Evolutionary conservation across 2,888 invertebrate genomes (phyloP).

Genomic region (Mesochorus sp.): DNA sequence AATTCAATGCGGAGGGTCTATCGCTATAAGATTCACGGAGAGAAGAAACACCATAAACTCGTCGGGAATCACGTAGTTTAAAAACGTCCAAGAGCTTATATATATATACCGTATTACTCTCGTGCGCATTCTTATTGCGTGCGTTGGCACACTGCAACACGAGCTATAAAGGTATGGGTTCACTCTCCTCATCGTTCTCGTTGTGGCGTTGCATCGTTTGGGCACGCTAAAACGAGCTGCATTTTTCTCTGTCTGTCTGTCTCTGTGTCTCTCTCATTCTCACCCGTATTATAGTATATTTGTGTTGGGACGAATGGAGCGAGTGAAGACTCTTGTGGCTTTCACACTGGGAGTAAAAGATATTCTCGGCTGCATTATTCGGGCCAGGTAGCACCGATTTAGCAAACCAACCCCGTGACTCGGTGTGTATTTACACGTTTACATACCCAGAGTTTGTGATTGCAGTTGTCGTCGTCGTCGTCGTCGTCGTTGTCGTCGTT

Average conservation of each 20-base stretch:
- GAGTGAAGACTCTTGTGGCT: slow-evolving; percentile 22
- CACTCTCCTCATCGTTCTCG: background rate
- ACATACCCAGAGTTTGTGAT: slow-evolving; percentile 22
- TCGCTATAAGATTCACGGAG: no score
- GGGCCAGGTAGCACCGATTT: slow-evolving; percentile 79
- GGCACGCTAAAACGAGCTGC: no score
- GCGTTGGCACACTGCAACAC: slow-evolving; percentile 45
- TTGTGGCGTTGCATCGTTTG: no score
- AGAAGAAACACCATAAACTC: slow-evolving; percentile 30
- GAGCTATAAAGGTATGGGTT: background rate
- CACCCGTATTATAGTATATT: slow-evolving; percentile 39
- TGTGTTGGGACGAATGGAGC: slow-evolving; percentile 49
- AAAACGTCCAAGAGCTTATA: background rate
- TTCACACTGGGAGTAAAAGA: slow-evolving; percentile 49
- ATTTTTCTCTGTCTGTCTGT: slow-evolving; percentile 9
- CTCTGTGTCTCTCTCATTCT: background rate
- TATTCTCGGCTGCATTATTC: slow-evolving; percentile 78
- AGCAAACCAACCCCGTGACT: slow-evolving; percentile 65
- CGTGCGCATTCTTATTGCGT: slow-evolving; percentile 51
- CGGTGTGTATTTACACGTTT: slow-evolving; percentile 25
- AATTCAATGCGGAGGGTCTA: no score
- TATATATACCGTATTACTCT: slow-evolving; percentile 14
- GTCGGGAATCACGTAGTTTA: slow-evolving; percentile 54
- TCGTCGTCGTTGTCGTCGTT: background rate
- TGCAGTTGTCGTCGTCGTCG: slow-evolving; percentile 29